Evolutionary conservation across 2,888 invertebrate genomes (phyloP), one percentile per base, ranked within the genome.

Genomic region (Myathropa florea): DNA sequence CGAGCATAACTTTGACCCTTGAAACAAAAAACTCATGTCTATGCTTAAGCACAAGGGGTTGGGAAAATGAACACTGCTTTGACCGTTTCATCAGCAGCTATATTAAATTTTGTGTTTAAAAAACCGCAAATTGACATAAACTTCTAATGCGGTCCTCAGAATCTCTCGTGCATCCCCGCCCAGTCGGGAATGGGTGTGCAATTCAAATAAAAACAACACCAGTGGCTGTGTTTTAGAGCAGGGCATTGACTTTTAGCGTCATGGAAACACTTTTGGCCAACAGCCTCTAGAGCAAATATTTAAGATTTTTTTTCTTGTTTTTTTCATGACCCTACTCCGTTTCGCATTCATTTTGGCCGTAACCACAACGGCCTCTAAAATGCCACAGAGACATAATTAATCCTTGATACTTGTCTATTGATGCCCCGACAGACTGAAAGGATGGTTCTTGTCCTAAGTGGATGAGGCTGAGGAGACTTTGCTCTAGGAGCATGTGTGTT

Each of bases 361-460:
- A 60, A 39, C 78, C 86, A 75, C 83, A 86, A 86, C 79, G 83
- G 83, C 83, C 78, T 83, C 78, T 79, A 75, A 83, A 86, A 84
- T 79, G 24, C 86, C 83, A 86, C 83, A 86, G 75, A 86, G 83
- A 82, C 83, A 86, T 86, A 86, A 86, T 86, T 86, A 86, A 83
- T 86, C 86, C 83, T 75, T 83, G 83, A 82, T 85, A 73, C 77
- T 77, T 67, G 64, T 73, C 71, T 61, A 67, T 65, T 79, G 80
- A 55, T 55, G 39, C 36, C 65, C 21, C 26, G 7, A 24, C 30
- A 36, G 68, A 77, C 39, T 67, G 39, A 65, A 76, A 76, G 68
- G 79, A 79, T 73, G 21, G 46, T 46, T 18, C 46, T 57, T 55
- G 10, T 39, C 39, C 14, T 33, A 65, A 33, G 46, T 59, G 80